Conservation (phyloP, 2,113 vertebrate species). For the Fulica atra region DNA sequence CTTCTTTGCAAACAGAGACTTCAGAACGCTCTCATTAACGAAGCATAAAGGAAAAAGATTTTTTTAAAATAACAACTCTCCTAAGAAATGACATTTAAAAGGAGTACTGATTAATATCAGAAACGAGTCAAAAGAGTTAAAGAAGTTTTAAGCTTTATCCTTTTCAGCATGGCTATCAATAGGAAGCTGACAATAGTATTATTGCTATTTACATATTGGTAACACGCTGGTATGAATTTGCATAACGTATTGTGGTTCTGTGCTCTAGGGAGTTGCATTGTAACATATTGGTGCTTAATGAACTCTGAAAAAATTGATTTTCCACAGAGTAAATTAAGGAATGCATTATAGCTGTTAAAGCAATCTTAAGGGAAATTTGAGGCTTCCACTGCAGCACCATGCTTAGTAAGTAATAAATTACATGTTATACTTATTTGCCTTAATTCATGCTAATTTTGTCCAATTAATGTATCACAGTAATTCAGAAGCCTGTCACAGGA, state of each 20-base stretch:
- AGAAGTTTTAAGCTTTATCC: constrained; percentile 61
- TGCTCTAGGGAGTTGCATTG: constrained; percentile 96
- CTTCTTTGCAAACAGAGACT: constrained; percentile 18
- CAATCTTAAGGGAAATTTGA: constrained; percentile 99
- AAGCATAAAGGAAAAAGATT: neutral
- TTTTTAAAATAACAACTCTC: constrained; percentile 7
- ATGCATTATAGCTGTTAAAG: constrained; percentile 99
- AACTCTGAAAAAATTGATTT: constrained; percentile 99
- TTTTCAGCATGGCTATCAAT: constrained; percentile 85
- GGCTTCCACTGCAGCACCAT: constrained; percentile 94
- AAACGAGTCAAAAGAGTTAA: constrained; percentile 45
- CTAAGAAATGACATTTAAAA: constrained; percentile 1
- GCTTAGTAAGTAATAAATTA: constrained; percentile 99
- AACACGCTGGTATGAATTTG: constrained; percentile 89
- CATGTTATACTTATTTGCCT: constrained; percentile 99
- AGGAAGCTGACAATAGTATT: constrained; percentile 86
- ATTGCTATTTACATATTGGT: constrained; percentile 98
- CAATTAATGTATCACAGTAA: constrained; percentile 99
- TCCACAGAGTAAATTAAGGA: constrained; percentile 99
- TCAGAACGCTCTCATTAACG: constrained; percentile 22
- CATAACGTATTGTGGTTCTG: constrained; percentile 95
- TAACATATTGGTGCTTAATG: constrained; percentile 99
- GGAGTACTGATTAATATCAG: neutral
- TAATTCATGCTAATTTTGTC: constrained; percentile 99
- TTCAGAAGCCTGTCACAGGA: constrained; percentile 96